Percentiles rank a stretch among this genome's conserved stretches.
Conservation (phyloP, 1,140 invertebrate species). For the Drosophila lowei region DNA sequence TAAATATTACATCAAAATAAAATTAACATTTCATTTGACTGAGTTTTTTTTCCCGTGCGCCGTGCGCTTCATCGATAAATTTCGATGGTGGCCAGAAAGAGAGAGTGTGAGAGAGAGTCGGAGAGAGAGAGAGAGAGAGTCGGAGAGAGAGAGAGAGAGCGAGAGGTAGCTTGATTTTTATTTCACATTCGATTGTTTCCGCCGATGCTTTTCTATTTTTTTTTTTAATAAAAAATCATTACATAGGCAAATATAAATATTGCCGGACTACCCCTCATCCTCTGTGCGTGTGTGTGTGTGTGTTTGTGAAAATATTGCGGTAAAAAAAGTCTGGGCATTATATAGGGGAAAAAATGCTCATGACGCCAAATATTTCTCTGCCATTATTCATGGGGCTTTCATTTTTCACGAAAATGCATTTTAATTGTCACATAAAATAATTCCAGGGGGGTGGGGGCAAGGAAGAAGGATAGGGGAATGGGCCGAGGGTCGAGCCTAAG, state of each 20-base stretch:
- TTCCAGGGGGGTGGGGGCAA: slow-evolving; percentile 7
- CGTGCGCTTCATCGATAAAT: slow-evolving; percentile 71
- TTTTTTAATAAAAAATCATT: slow-evolving; percentile 77
- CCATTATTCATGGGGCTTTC: slow-evolving; percentile 75
- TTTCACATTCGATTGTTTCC: slow-evolving; percentile 23
- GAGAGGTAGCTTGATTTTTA: slow-evolving; percentile 2
- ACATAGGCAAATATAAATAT: slow-evolving; percentile 75
- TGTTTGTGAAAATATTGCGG: slow-evolving; percentile 59
- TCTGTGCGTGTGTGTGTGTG: slow-evolving; percentile 18
- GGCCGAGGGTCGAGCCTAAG: neutral
- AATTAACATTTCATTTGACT: slow-evolving; percentile 78
- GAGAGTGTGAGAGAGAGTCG: slow-evolving; percentile 4
- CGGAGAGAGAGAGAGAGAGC: neutral
- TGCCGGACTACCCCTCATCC: neutral
- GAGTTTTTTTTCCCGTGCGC: slow-evolving; percentile 45
- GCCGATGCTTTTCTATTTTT: slow-evolving; percentile 30
- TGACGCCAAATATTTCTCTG: slow-evolving; percentile 75
- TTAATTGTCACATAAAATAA: slow-evolving; percentile 69
- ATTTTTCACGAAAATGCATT: slow-evolving; percentile 65
- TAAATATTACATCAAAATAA: slow-evolving; percentile 67
- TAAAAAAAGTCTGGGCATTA: slow-evolving; percentile 71
- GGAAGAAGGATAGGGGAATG: neutral
- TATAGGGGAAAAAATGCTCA: slow-evolving; percentile 61
- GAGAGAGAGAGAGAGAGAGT: neutral
- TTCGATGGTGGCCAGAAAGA: slow-evolving; percentile 20